Base-by-base conservation (phyloP, 2,113 vertebrate genomes). In the Notarius lentiginosus region DNA sequence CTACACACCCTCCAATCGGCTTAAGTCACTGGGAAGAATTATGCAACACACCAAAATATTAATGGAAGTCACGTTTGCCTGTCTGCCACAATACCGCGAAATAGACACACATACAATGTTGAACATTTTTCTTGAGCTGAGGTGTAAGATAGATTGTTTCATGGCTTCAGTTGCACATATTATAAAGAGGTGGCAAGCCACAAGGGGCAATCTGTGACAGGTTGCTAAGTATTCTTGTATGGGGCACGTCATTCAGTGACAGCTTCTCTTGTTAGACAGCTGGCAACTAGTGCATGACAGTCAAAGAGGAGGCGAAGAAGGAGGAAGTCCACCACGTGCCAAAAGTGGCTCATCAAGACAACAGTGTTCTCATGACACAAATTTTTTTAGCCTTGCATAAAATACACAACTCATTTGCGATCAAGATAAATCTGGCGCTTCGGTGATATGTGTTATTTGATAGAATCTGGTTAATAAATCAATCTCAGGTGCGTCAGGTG, bases 331-430 rank as follows among this genome's bases (percentile, higher is more conserved):
- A 89, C 14, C 65, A 65, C 81, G 83, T 91, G 90, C 87, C 89
- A 92, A 90, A 88, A 82, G 82, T 84, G 63, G 84, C 89, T 90
- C 86, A 88, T 93, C 79, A n/a, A 90, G 89, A 89, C 89, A 90
- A 92, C 91, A 85, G 83, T 91, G 89, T 92, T 91, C 91, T 92
- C 91, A 90, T 86, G 90, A 90, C 87, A 87, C 93, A 91, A 93
- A 93, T 87, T 72, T 86, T 87, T 72, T 86, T 77, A 88, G 87
- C 79, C 66, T 91, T 92, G 75, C 79, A 87, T 89, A 91, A 91
- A 77, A 77, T 86, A 82, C 87, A 11, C 80, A 83, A 56, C 90
- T 90, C 83, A 61, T 88, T 90, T 81, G 86, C 61, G 9, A 86
- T 89, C 49, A 85, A n/a, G 91, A 91, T 86, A 91, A 92, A 88